Evolutionary conservation across 2,888 invertebrate genomes (phyloP), one percentile per base, ranked within the genome.

Genomic region (Cataglyphis albicans): DNA sequence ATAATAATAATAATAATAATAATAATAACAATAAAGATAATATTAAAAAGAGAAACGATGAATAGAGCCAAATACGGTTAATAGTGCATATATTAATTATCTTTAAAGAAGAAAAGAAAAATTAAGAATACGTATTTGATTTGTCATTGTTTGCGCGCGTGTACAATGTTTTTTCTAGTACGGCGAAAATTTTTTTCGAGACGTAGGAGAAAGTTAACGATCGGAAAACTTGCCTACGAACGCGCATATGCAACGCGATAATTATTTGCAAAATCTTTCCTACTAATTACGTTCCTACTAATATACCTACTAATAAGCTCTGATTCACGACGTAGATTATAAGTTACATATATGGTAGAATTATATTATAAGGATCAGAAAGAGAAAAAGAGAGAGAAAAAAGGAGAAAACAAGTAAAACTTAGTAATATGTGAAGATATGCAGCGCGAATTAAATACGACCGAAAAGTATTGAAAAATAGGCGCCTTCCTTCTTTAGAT

Each of bases 281-380:
- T 94, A 93, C 92, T 94, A 92, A 93, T 91, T 32, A 32, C 91
- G 93, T 93, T 94, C 93, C 94, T 94, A 93, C 92, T 94, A 92
- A 93, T 91, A 90, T 91, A 91, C 88, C 25, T 25, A 25, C 88
- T 89, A 57, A 87, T 89, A 91, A 92, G 88, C 88, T 91, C 91
- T 86, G 81, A 84, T 86, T 81, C 81, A 86, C 88, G 86, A 89
- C 84, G 86, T 91, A 91, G 82, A 86, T 91, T 48, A 64, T 75
- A 83, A 61, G 82, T 75, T 35, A 81, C 76, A 65, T 81, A 67
- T 84, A 88, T 74, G 41, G 59, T 74, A 82, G 41, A 61, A 48
- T 48, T 48, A 52, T 52, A 52, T 44, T 44, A 44, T 44, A 44
- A 44, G 44, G 0, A 3, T 12, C 0, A 41, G 41, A 41, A 2